Percentiles rank a stretch among this genome's conserved stretches.
phyloP scores from a whole-genome alignment of 2,888 invertebrate genomes.

The Minunthozetes semirufus region DNA sequence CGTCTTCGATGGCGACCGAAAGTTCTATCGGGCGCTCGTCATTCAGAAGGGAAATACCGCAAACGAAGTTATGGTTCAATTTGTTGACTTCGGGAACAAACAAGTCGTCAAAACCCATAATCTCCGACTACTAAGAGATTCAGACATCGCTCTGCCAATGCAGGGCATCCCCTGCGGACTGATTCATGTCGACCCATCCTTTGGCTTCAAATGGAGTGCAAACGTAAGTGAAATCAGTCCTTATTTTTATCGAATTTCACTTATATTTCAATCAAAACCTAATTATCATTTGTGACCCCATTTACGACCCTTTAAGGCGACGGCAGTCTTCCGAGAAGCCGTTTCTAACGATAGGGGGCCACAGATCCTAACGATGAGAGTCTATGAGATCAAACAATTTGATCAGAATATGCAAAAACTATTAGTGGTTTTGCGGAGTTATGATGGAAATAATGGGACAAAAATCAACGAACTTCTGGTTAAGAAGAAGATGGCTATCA shows the following conservation, averaged over 20 bases:
- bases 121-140: not conserved
- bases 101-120: not conserved
- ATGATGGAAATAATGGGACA: not conserved
- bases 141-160: not conserved
- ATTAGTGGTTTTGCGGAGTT: not conserved
- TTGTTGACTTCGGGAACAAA: constrained; percentile 20
- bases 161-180: constrained; percentile 12
- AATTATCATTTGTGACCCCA: not conserved
- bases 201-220: constrained; percentile 10
- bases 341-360: not conserved
- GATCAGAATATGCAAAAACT: not conserved
- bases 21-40: not conserved
- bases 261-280: no score
- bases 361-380: not conserved
- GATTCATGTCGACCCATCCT: not conserved
- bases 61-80: not conserved
- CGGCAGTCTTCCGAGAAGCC: not conserved
- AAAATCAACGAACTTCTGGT: constrained; percentile 8
- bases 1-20: not conserved
- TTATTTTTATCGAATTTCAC: not conserved
- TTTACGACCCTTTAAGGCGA: not conserved
- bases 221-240: not conserved
- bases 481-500: not conserved
- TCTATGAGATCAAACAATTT: not conserved
- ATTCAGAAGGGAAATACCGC: not conserved